A percentile compares a stretch with the other conserved stretches of the same genome.
Conservation (phyloP, 1,140 invertebrate genomes). For the Orchesella cincta region DNA sequence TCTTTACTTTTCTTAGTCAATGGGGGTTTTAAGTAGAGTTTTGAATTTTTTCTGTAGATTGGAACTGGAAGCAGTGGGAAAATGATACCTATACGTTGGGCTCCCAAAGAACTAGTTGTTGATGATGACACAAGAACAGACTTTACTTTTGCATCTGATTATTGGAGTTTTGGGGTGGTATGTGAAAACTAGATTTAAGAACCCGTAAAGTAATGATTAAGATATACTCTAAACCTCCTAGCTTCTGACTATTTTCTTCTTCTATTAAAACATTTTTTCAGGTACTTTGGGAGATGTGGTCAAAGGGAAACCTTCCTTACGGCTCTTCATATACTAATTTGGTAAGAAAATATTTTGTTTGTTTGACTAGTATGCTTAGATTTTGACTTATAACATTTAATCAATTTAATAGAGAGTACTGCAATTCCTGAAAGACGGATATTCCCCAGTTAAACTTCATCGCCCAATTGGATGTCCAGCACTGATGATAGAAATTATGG, state of each 20-base stretch:
- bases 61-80: background rate
- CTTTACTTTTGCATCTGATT: constrained; percentile 25
- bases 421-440: background rate
- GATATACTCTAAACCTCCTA: too few species aligned
- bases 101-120: constrained; percentile 33
- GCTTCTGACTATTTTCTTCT: too few species aligned
- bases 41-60: too few species aligned
- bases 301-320: background rate
- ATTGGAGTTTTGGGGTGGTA: constrained; percentile 32
- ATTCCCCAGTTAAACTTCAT: constrained; percentile 11
- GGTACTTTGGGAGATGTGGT: background rate
- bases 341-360: too few species aligned
- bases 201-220: too few species aligned
- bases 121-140: background rate
- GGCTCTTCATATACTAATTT: background rate
- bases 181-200: too few species aligned
- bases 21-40: background rate
- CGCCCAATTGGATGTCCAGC: constrained; percentile 27
- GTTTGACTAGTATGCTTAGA: too few species aligned
- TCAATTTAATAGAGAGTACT: constrained; percentile 20
- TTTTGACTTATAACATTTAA: too few species aligned
- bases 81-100: constrained; percentile 29
- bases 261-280: too few species aligned
- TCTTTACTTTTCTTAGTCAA: background rate
- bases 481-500: constrained; percentile 6